These are phyloP conservation scores for Pachymerium ferrugineum DNA, from an alignment of 2,888 invertebrate species.

Conservation along the genomic window DNA sequence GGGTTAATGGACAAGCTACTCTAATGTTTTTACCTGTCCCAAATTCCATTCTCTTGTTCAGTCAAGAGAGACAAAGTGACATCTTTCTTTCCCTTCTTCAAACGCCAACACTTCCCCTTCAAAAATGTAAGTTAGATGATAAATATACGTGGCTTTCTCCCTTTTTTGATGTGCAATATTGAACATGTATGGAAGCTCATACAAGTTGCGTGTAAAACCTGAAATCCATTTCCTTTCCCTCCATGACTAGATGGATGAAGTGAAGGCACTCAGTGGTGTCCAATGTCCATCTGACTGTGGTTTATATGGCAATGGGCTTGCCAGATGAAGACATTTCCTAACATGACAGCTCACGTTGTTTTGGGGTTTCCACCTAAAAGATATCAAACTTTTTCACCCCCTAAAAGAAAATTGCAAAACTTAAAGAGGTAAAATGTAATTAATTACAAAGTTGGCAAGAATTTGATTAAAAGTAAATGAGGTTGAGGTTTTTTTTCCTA, in stretches of 20 bases:
- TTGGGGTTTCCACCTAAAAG: background rate
- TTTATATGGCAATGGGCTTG: conserved; percentile 12
- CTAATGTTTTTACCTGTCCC: background rate
- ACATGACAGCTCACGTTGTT: conserved; percentile 14
- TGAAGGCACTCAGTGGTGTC: conserved; percentile 27
- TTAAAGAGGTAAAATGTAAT: background rate
- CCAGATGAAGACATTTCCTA: conserved; percentile 19
- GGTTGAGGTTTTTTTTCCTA: background rate
- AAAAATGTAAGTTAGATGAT: background rate
- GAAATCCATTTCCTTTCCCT: conserved; percentile 17
- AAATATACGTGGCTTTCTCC: background rate
- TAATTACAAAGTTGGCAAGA: background rate
- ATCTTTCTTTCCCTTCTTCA: background rate
- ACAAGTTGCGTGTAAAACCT: conserved; percentile 19
- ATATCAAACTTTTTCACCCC: too few species aligned
- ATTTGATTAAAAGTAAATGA: conserved; percentile 20
- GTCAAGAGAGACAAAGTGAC: background rate
- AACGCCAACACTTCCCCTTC: background rate
- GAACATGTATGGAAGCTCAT: background rate
- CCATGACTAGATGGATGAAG: conserved; percentile 24
- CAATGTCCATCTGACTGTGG: conserved; percentile 27
- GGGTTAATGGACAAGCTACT: background rate
- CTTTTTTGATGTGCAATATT: conserved; percentile 6
- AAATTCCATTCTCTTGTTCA: background rate
- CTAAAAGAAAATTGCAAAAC: too few species aligned